Evolutionary conservation across 1,140 invertebrate genomes (phyloP).

Genomic region (Calliopsis andreniformis): DNA sequence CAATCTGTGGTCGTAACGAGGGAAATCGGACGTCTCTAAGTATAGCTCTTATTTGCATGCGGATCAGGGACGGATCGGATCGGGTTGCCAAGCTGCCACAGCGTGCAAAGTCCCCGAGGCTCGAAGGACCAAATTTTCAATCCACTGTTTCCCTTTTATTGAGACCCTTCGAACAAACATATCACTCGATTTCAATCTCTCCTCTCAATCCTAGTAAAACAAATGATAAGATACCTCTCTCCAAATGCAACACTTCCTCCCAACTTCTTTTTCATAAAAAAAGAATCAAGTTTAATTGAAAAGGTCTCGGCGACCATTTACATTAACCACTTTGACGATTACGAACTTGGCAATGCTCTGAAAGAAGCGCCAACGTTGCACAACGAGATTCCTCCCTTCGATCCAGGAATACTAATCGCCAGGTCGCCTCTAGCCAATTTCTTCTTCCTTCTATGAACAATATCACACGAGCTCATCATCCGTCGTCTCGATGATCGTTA

Average conservation of each 20-base stretch:
- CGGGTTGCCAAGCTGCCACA: constrained; percentile 49
- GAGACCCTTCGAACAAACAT: not conserved
- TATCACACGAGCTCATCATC: not conserved
- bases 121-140: constrained; percentile 27
- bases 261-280: too few relatives aligned
- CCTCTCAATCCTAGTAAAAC: too few relatives aligned
- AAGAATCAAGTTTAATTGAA: constrained; percentile 8
- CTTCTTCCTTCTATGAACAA: not conserved
- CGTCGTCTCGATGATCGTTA: not conserved
- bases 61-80: constrained; percentile 61
- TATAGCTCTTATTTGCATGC: constrained; percentile 66
- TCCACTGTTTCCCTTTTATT: not conserved
- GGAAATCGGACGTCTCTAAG: constrained; percentile 67
- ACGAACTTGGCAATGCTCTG: constrained; percentile 42
- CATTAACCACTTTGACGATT: not conserved
- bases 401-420: constrained; percentile 16
- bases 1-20: constrained; percentile 63
- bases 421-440: not conserved
- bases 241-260: too few relatives aligned
- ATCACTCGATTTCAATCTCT: too few relatives aligned
- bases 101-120: constrained; percentile 18
- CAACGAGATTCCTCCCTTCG: constrained; percentile 29
- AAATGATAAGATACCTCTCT: too few relatives aligned
- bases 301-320: not conserved
- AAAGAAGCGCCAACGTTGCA: constrained; percentile 22